Evolutionary conservation across 2,888 invertebrate genomes (phyloP).

Genomic region (Adineta ricciae): DNA sequence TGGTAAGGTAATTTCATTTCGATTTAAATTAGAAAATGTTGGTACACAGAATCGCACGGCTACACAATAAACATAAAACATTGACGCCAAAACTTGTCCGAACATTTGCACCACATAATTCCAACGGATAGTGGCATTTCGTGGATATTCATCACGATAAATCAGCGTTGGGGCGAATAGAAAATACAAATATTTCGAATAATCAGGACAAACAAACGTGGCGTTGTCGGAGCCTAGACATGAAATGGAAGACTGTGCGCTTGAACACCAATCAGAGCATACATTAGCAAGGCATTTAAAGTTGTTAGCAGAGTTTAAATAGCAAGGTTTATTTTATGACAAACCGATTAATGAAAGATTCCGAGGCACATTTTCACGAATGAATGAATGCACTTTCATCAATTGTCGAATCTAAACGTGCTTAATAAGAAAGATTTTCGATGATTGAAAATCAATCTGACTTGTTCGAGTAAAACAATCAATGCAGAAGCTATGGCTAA

Average conservation of each 20-base stretch:
- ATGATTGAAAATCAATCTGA: conserved; percentile 38
- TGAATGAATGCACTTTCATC: conserved; percentile 78
- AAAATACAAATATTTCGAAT: conserved; percentile 70
- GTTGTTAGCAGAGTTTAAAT: not conserved
- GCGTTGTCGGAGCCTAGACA: not conserved
- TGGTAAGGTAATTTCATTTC: conserved; percentile 45
- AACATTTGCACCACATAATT: conserved; percentile 61
- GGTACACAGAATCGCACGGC: conserved; percentile 67
- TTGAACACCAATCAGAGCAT: not conserved
- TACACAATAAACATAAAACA: conserved; percentile 70
- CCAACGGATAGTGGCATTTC: conserved; percentile 59
- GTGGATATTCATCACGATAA: conserved; percentile 72
- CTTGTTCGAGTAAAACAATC: conserved; percentile 58
- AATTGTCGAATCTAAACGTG: conserved; percentile 60
- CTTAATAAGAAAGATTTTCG: not conserved
- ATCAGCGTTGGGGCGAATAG: conserved; percentile 76
- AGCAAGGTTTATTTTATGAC: conserved; percentile 21
- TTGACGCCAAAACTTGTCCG: conserved; percentile 65
- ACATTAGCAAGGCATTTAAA: not conserved
- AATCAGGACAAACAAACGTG: conserved; percentile 50
- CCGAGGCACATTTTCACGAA: conserved; percentile 57
- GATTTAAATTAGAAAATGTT: conserved; percentile 54
- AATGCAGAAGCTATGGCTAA: conserved; percentile 57
- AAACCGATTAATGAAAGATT: conserved; percentile 1
- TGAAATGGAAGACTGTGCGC: too few species aligned